phyloP scores from a whole-genome alignment of 2,797 vertebrate genomes.

The Anguilla anguilla region DNA sequence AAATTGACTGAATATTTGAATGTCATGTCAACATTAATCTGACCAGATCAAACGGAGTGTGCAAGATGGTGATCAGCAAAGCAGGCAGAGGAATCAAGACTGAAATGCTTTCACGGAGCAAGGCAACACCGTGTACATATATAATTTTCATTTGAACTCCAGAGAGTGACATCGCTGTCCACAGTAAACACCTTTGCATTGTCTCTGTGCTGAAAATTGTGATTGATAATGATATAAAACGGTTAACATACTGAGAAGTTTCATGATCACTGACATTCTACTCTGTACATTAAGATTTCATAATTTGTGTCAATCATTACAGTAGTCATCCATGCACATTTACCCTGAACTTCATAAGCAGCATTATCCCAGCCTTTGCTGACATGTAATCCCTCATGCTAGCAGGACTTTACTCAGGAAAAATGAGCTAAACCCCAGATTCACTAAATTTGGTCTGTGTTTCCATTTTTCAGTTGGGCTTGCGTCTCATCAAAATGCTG shows the following conservation, averaged over 20 bases:
- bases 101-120: background rate
- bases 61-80: background rate
- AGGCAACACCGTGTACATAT: background rate
- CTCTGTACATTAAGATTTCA: background rate
- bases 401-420: too few relatives aligned
- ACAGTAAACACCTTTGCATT: background rate
- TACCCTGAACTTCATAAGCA: background rate
- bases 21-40: background rate
- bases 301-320: background rate
- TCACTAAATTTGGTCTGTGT: background rate
- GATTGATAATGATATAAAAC: background rate
- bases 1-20: background rate
- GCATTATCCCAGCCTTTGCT: too few relatives aligned
- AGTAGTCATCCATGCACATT: background rate
- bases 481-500: background rate
- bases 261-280: background rate
- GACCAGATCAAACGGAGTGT: background rate
- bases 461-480: background rate
- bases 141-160: background rate
- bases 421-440: too few relatives aligned
- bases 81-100: background rate
- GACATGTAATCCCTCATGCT: too few relatives aligned
- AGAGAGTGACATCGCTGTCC: background rate
- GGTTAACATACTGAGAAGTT: background rate
- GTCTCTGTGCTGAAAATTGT: background rate